Percentiles rank a stretch among this genome's conserved stretches.
Evolutionary conservation across 2,888 invertebrate species (phyloP).

Genomic region (Napeogenes inachia): DNA sequence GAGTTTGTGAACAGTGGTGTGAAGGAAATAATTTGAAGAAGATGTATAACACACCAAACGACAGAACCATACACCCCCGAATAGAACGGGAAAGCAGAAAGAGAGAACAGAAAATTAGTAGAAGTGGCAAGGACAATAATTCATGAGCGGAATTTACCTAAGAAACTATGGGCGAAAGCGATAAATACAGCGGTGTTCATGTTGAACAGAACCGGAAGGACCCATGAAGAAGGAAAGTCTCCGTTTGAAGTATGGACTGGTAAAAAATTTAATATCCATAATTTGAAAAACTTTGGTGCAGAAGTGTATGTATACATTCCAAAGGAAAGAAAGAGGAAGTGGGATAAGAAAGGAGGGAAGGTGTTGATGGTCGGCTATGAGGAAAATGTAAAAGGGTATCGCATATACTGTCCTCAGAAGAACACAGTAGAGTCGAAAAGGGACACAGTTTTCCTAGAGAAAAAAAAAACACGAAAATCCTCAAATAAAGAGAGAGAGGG

Average conservation of each 20-base stretch:
- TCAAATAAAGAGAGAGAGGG: no score
- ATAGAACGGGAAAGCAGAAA: slow-evolving; percentile 22
- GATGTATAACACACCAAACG: no score
- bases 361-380: slow-evolving; percentile 29
- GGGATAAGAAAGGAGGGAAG: slow-evolving; percentile 31
- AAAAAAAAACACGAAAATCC: no score
- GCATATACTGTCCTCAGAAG: no score
- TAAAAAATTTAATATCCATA: slow-evolving; percentile 21
- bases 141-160: slow-evolving; percentile 9
- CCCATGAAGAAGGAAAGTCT: slow-evolving; percentile 19
- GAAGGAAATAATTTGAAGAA: no score
- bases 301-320: slow-evolving; percentile 16
- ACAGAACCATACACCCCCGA: no score
- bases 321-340: slow-evolving; percentile 28
- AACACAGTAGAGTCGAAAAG: no score
- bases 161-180: slow-evolving; percentile 22
- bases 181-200: slow-evolving; percentile 27
- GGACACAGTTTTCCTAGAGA: no score
- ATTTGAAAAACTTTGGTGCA: slow-evolving; percentile 7
- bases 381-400: slow-evolving; percentile 4
- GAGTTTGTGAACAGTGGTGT: no score
- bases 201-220: slow-evolving; percentile 26
- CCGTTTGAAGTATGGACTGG: slow-evolving; percentile 28
- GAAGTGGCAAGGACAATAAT: slow-evolving; percentile 21
- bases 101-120: slow-evolving; percentile 19